A percentile compares a stretch with the other conserved stretches of the same genome.
These are phyloP conservation scores for Liolophura sinensis DNA, from an alignment of 1,140 invertebrate genomes.

Conservation along the genomic window DNA sequence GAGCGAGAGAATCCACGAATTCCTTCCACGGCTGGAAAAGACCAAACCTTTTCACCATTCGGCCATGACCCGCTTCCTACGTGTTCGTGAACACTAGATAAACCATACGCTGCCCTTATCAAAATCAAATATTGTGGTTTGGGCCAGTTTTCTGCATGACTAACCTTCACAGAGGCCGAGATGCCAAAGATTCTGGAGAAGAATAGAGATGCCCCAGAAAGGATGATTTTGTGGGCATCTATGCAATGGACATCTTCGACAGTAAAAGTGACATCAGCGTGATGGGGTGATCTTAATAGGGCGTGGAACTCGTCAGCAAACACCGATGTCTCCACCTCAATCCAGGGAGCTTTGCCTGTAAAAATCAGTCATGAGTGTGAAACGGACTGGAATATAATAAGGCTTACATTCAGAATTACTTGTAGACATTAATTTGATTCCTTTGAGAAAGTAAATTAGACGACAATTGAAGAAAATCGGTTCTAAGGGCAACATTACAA, in stretches of 20 bases:
- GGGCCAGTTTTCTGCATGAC: neutral
- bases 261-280: slow-evolving; percentile 43
- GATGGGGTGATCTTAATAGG: slow-evolving; percentile 36
- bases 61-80: too few relatives aligned
- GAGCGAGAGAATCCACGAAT: too few relatives aligned
- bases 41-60: too few relatives aligned
- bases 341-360: slow-evolving; percentile 44
- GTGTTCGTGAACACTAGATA: too few relatives aligned
- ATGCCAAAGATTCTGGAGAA: slow-evolving; percentile 35
- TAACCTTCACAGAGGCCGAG: slow-evolving; percentile 22
- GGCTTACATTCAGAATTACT: neutral
- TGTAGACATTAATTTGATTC: neutral
- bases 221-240: slow-evolving; percentile 39
- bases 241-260: slow-evolving; percentile 30
- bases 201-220: slow-evolving; percentile 43
- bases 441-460: neutral
- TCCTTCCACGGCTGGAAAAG: too few relatives aligned
- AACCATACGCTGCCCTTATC: too few relatives aligned
- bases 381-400: neutral
- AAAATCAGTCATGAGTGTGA: neutral
- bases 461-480: neutral
- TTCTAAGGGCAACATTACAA: too few relatives aligned
- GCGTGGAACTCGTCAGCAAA: slow-evolving; percentile 45
- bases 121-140: neutral
- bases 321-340: slow-evolving; percentile 43